Conservation (phyloP, 2,797 vertebrate genomes). For the Meriones psammophilus region DNA sequence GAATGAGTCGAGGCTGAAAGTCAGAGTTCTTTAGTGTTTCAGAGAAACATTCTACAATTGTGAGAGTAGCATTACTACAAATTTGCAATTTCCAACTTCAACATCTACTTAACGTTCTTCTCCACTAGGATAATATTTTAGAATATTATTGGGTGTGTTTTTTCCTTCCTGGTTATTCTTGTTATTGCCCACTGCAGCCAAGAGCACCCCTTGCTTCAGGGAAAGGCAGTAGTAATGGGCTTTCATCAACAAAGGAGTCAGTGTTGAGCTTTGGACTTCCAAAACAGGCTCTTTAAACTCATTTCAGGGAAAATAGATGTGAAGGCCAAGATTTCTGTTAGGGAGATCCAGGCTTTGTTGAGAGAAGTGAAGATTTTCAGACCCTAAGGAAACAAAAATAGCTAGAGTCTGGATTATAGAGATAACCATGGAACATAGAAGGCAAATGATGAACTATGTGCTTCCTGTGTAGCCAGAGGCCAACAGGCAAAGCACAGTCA, state of each 20-base stretch:
- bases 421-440: background rate
- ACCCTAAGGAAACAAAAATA: conserved; percentile 48
- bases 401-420: background rate
- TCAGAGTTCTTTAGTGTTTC: background rate
- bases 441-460: background rate
- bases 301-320: conserved; percentile 64
- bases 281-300: conserved; percentile 64
- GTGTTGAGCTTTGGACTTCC: conserved; percentile 53
- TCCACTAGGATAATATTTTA: background rate
- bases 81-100: background rate
- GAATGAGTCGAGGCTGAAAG: background rate
- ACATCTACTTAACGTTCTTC: background rate
- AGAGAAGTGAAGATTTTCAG: conserved; percentile 41
- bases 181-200: background rate
- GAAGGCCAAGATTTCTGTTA: conserved; percentile 63
- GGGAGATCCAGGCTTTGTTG: conserved; percentile 70
- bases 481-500: background rate
- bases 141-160: conserved; percentile 1
- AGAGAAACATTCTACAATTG: background rate
- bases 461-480: background rate
- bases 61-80: background rate
- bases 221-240: background rate
- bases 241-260: conserved; percentile 67
- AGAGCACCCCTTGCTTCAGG: background rate
- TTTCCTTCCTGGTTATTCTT: conserved; percentile 4